phyloP scores from a whole-genome alignment of 2,888 invertebrate genomes.

The Coecobrya sp. region DNA sequence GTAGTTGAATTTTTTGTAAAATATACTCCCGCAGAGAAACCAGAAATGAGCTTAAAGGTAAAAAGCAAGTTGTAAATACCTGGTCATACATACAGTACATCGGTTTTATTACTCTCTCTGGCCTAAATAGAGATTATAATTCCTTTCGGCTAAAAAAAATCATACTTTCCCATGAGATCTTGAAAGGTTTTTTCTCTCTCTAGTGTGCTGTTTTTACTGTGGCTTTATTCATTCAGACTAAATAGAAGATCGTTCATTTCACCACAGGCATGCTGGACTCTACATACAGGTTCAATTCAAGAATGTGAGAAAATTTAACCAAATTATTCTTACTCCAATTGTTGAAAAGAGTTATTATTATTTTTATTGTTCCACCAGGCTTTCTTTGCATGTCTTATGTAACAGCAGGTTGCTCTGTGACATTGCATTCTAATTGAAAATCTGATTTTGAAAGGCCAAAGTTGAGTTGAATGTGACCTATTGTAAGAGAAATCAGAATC shows the following conservation, averaged over 20 bases:
- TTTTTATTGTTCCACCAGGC: neutral
- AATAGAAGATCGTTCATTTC: neutral
- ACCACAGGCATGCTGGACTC: conserved; percentile 5
- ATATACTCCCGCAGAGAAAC: conserved; percentile 24
- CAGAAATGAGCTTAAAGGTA: neutral
- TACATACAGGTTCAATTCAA: conserved; percentile 33
- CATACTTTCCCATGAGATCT: conserved; percentile 43
- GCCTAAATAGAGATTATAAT: neutral
- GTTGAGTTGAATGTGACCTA: neutral
- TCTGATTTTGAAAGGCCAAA: neutral
- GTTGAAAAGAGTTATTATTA: neutral
- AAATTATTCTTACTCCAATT: neutral
- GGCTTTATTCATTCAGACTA: conserved; percentile 23
- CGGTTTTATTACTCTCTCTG: too few species aligned
- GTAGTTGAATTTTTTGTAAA: conserved; percentile 1
- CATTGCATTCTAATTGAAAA: neutral
- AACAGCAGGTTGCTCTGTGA: conserved; percentile 36
- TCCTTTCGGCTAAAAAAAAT: conserved; percentile 18
- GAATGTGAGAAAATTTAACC: conserved; percentile 49
- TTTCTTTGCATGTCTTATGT: neutral
- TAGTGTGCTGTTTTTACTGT: conserved; percentile 15
- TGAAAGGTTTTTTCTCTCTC: neutral
- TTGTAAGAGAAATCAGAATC: neutral
- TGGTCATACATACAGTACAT: too few species aligned
- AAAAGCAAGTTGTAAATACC: neutral